phyloP scores from a whole-genome alignment of 2,113 vertebrate species.

The Solenodon paradoxus region DNA sequence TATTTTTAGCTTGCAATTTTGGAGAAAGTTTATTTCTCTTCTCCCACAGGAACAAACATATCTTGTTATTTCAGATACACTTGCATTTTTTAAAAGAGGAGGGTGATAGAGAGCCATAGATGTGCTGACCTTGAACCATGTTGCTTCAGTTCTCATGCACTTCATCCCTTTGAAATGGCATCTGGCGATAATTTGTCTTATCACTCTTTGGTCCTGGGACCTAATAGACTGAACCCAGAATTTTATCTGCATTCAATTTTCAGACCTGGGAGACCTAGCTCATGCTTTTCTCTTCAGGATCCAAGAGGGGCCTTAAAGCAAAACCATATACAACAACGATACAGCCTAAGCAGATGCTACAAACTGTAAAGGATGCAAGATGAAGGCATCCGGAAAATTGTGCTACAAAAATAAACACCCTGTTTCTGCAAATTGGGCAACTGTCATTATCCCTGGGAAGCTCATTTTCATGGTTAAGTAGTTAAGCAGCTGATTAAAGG shows the following conservation, averaged over 20 bases:
- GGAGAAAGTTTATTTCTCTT: not conserved
- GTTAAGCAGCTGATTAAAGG: slow-evolving; percentile 73
- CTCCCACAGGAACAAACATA: not conserved
- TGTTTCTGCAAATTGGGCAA: slow-evolving; percentile 65
- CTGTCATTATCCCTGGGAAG: slow-evolving; percentile 69
- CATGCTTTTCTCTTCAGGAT: not conserved
- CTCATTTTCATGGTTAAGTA: slow-evolving; percentile 72
- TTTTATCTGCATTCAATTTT: not conserved
- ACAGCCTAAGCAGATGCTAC: slow-evolving; percentile 49
- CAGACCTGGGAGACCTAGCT: not conserved
- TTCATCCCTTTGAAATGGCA: not conserved
- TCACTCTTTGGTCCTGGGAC: too few species aligned
- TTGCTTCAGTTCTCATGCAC: not conserved
- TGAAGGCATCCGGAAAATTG: slow-evolving; percentile 71
- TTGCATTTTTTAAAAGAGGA: not conserved
- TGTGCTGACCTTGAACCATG: not conserved
- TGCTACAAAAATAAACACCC: slow-evolving; percentile 73
- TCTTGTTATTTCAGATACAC: slow-evolving; percentile 25
- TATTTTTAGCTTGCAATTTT: slow-evolving; percentile 60
- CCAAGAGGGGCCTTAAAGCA: not conserved
- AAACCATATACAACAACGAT: not conserved
- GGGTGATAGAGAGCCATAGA: not conserved
- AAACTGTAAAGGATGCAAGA: slow-evolving; percentile 15
- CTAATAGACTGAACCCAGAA: not conserved
- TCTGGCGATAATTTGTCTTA: too few species aligned